Evolutionary conservation across 2,797 vertebrate species (phyloP), one percentile per base, ranked within the genome.

Genomic region (Phoebastria nigripes): DNA sequence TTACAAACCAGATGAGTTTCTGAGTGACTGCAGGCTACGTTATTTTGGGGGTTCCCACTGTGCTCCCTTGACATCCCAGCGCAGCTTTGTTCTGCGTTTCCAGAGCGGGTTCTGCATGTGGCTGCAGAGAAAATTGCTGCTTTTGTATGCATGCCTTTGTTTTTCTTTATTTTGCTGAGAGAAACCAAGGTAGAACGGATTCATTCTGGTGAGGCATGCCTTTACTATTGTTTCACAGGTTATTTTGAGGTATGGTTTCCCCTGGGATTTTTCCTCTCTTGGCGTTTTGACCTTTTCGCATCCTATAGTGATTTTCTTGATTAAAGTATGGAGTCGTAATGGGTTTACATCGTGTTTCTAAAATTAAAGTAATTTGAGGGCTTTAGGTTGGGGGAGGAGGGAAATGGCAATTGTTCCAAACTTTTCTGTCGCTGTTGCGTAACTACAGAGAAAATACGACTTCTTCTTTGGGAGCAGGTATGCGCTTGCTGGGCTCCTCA

Each of bases 81-180:
- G 76, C 78, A 59, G 54, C 94, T 83, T 90, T 79, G 52, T 89
- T 77, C 91, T 20, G 2, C 9, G 16, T 78, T 92, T 74, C 90
- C 95, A 89, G 90, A 66, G 93, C 66, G 58, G 91, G 88, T 89
- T 96, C 76, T 90, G 85, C 90, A 8, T 65, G 81, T 92, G 76
- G 79, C 89, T 97, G 87, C 93, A 89, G 84, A 93, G 89, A 82
- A 69, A 87, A 62, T 29, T 71, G 9, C 61, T 54, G 62, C 76
- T 87, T 95, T 82, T 87, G 76, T 74, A 46, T 54, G 65, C 52
- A 15, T 62, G 93, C 81, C 91, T 97, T 95, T 96, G 94, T 93
- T 89, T 82, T 82, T 35, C 78, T 87, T 85, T 94, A 81, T 94
- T 96, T 94, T 95, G 71, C 78, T 93, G 74, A 35, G 82, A 90